Evolutionary conservation across 2,113 vertebrate species (phyloP).

Genomic region (Seriola quinqueradiata): DNA sequence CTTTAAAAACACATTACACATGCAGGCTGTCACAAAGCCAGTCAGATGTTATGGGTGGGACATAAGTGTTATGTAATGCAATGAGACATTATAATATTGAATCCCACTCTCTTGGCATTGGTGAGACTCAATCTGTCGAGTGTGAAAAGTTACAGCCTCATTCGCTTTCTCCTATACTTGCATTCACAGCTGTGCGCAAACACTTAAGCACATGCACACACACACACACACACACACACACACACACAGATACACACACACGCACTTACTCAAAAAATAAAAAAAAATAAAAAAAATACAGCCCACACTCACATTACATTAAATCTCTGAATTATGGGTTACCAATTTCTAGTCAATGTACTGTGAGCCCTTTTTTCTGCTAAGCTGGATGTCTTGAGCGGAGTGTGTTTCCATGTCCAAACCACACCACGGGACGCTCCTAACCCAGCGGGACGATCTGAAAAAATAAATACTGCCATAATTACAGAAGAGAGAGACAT

Average conservation of each 20-base stretch:
- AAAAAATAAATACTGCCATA: slow-evolving; percentile 88
- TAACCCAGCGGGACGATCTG: slow-evolving; percentile 80
- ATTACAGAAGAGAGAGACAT: slow-evolving; percentile 87
- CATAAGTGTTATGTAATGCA: slow-evolving; percentile 36
- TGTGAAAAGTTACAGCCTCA: slow-evolving; percentile 56
- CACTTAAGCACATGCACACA: slow-evolving; percentile 24
- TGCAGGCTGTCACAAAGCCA: slow-evolving; percentile 28
- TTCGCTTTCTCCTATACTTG: slow-evolving; percentile 9
- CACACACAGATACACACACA: slow-evolving; percentile 31
- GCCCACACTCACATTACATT: slow-evolving; percentile 66
- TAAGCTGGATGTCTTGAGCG: slow-evolving; percentile 75
- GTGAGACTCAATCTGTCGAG: slow-evolving; percentile 26
- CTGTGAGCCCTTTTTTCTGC: slow-evolving; percentile 66
- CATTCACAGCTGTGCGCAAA: slow-evolving; percentile 28
- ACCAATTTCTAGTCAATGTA: slow-evolving; percentile 70
- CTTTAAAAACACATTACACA: slow-evolving; percentile 10
- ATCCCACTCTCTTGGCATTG: slow-evolving; percentile 52
- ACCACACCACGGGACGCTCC: slow-evolving; percentile 82
- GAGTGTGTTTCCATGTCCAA: slow-evolving; percentile 79
- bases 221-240: slow-evolving; percentile 27
- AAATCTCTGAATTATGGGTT: slow-evolving; percentile 81
- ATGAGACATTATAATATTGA: slow-evolving; percentile 52
- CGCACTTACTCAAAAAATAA: not conserved
- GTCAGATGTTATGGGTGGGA: slow-evolving; percentile 22
- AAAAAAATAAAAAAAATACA: slow-evolving; percentile 31